A percentile compares a stretch with the other conserved stretches of the same genome.
These are phyloP conservation scores for Tychaedon coryphoeus DNA, from an alignment of 2,113 vertebrate genomes.

Conservation along the genomic window DNA sequence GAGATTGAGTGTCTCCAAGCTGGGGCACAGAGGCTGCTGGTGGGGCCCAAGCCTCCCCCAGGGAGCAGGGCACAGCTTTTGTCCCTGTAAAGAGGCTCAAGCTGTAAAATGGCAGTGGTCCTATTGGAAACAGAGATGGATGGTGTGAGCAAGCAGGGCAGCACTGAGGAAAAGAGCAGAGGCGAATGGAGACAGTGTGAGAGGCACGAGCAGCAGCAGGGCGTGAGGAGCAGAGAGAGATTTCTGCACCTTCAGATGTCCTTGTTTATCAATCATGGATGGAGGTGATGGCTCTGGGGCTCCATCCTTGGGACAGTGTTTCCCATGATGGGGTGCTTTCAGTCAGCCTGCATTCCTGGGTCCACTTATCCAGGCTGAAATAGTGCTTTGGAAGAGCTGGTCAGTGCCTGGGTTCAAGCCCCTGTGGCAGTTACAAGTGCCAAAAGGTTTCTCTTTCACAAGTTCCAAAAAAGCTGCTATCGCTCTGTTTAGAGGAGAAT, in stretches of 20 bases:
- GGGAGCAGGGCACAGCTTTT: neutral
- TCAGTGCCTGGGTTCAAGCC: neutral
- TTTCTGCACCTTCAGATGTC: neutral
- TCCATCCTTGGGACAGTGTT: neutral
- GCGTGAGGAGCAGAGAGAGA: rapidly evolving
- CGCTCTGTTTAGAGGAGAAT: neutral
- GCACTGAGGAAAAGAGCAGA: neutral
- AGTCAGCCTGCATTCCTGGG: neutral
- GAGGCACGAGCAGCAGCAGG: rapidly evolving
- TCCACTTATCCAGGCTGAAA: neutral
- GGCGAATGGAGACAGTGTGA: rapidly evolving
- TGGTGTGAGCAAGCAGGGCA: rapidly evolving
- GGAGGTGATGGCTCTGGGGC: neutral
- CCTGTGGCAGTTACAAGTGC: neutral
- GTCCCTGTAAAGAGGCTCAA: neutral
- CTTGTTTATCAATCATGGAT: neutral
- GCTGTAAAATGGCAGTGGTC: neutral
- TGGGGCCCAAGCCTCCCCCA: neutral
- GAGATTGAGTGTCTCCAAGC: neutral
- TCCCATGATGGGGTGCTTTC: neutral
- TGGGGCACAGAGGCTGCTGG: neutral
- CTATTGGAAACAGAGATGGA: rapidly evolving
- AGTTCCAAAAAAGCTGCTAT: neutral
- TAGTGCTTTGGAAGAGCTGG: neutral
- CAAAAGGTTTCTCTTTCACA: neutral